Conservation (phyloP, 2,888 invertebrate genomes). For the Cantharis lateralis region DNA sequence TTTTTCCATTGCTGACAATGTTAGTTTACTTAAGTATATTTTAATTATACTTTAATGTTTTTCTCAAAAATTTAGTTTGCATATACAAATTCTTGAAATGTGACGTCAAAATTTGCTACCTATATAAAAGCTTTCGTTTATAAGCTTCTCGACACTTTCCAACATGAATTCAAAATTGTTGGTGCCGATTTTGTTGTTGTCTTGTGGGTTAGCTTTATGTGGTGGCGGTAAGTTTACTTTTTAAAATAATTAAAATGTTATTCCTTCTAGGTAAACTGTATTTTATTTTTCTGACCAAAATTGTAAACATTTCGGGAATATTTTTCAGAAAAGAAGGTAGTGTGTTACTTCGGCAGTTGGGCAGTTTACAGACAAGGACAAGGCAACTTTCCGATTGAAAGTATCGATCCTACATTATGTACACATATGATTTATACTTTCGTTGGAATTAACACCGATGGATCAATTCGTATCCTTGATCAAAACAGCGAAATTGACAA, state of each 20-base stretch:
- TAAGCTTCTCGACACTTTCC: background rate
- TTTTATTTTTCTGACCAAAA: no score
- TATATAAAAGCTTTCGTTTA: background rate
- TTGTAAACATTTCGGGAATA: background rate
- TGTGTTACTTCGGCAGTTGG: slow-evolving; percentile 82
- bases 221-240: background rate
- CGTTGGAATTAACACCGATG: slow-evolving; percentile 64
- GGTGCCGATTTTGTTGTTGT: background rate
- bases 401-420: slow-evolving; percentile 71
- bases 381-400: slow-evolving; percentile 68
- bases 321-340: slow-evolving; percentile 52
- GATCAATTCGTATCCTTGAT: slow-evolving; percentile 61
- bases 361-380: slow-evolving; percentile 67
- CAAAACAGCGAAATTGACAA: slow-evolving; percentile 62
- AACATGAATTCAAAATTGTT: background rate
- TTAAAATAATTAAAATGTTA: background rate
- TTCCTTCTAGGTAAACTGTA: no score
- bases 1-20: background rate
- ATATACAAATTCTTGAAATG: background rate
- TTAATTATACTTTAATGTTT: background rate
- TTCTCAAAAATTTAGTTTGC: background rate
- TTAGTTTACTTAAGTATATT: background rate
- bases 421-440: slow-evolving; percentile 81
- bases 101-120: background rate
- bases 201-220: background rate